Conservation (phyloP, 2,888 invertebrate species). For the Tiliacea aurago region DNA sequence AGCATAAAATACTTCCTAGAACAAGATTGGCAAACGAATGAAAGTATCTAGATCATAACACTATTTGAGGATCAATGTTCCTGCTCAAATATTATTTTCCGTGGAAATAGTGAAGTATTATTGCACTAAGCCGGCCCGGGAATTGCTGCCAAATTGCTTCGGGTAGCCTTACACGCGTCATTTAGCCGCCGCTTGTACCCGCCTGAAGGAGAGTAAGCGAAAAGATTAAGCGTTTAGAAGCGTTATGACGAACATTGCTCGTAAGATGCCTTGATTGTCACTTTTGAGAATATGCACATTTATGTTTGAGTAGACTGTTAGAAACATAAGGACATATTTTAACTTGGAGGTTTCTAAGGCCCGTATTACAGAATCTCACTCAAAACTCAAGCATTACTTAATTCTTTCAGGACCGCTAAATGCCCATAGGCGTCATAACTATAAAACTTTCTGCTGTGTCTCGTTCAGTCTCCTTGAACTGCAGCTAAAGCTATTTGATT, state of each 20-base stretch:
- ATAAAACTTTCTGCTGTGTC: too few species aligned
- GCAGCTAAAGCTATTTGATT: too few species aligned
- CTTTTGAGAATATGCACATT: slow-evolving; percentile 33
- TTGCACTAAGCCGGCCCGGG: slow-evolving; percentile 75
- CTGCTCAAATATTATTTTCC: slow-evolving; percentile 77
- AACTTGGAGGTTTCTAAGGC: not conserved
- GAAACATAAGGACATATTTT: slow-evolving; percentile 10
- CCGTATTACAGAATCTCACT: too few species aligned
- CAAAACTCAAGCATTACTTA: too few species aligned
- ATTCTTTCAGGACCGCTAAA: too few species aligned
- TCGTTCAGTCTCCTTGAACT: too few species aligned
- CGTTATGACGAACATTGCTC: slow-evolving; percentile 46
- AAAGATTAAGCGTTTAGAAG: slow-evolving; percentile 62
- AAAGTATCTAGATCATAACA: slow-evolving; percentile 46
- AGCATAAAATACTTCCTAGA: not conserved
- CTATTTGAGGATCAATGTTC: slow-evolving; percentile 64
- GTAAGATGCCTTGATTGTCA: slow-evolving; percentile 44
- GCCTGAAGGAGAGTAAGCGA: slow-evolving; percentile 59
- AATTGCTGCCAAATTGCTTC: slow-evolving; percentile 88
- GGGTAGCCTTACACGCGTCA: slow-evolving; percentile 86
- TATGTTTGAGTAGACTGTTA: slow-evolving; percentile 22
- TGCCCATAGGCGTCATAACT: too few species aligned
- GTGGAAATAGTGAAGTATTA: slow-evolving; percentile 74
- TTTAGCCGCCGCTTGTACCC: slow-evolving; percentile 77
- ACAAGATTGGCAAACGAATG: slow-evolving; percentile 23